Base-by-base conservation (phyloP, 2,113 vertebrate genomes). In the Corapipo altera region DNA sequence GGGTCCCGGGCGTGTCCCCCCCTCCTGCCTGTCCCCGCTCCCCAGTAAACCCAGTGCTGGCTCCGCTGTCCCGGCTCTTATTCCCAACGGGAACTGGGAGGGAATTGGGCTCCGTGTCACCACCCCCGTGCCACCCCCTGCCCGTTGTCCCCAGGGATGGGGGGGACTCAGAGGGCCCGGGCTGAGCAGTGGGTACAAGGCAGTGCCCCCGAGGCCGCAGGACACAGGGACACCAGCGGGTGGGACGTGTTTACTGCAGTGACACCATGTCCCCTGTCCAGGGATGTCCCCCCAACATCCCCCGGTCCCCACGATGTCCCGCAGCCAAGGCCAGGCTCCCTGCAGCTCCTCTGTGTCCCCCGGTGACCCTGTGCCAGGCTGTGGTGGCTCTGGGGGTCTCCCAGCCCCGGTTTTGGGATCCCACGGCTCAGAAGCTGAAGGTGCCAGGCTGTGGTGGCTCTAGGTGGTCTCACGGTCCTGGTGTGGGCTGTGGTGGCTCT, bases 11-110 rank as follows among this genome's bases (percentile, higher is more conserved):
- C 2, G 6, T 21, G 35, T 65, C 30, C 32, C 44, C 22, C 6
- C 2, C 32, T 12, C 15, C 39, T 3, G 0, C 41, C 61, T 33
- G 21, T 49, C 49, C 44, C 72, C 0, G 8, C 64, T 82, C 33
- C 32, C 30, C 88, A 93, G 27, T 95, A 95, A 95, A 94, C 27
- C 54, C 55, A 5, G 89, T 9, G 37, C 89, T 94, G 94, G 67
- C 91, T 89, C 75, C 27, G 59, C 44, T 81, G 17, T 76, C 44
- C 5, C 3, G 8, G 10, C 57, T 33, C 26, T 92, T 5, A 16
- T 43, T 95, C 14, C 46, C 41, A 2, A 5, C 1, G 2, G 24
- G 62, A 24, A 39, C 18, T 4, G 27, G n/a, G 33, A 14, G 9
- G 67, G 49, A 27, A 51, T 8, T 7, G 65, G 39, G 39, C 30